phyloP scores from a whole-genome alignment of 2,797 vertebrate species.

The Distichodus sexfasciatus region DNA sequence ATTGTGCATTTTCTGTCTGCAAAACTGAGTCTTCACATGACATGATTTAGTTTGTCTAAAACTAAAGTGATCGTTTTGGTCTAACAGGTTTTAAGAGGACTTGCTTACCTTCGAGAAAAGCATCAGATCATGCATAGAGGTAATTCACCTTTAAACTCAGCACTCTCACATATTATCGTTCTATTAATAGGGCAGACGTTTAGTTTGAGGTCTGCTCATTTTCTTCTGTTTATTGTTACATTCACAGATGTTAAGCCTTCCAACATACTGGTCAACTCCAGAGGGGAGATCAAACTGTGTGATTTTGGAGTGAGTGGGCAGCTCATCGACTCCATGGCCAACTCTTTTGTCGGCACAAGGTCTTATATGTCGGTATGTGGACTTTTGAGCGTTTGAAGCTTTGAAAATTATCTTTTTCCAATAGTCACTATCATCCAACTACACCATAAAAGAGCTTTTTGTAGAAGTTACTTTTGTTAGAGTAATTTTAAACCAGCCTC shows the following conservation, averaged over 20 bases:
- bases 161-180: too few species aligned
- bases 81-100: conserved; percentile 81
- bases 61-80: neutral
- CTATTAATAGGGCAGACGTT: too few species aligned
- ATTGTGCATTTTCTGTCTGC: too few species aligned
- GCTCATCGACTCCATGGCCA: conserved; percentile 87
- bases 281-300: conserved; percentile 84
- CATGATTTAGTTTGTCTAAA: neutral
- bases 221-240: neutral
- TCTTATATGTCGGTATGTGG: conserved; percentile 85
- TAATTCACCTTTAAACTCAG: too few species aligned
- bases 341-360: conserved; percentile 84
- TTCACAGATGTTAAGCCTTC: conserved; percentile 83
- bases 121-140: conserved; percentile 95
- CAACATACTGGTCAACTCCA: conserved; percentile 84
- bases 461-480: too few species aligned
- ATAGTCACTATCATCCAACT: too few species aligned
- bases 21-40: too few species aligned
- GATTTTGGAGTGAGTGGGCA: conserved; percentile 86
- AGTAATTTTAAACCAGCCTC: too few species aligned
- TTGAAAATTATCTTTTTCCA: neutral
- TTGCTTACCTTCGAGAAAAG: conserved; percentile 88
- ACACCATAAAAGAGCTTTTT: too few species aligned
- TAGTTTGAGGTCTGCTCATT: too few species aligned
- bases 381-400: neutral